Base-by-base conservation (phyloP, 2,888 invertebrate genomes). In the Eustalomyia histrio region DNA sequence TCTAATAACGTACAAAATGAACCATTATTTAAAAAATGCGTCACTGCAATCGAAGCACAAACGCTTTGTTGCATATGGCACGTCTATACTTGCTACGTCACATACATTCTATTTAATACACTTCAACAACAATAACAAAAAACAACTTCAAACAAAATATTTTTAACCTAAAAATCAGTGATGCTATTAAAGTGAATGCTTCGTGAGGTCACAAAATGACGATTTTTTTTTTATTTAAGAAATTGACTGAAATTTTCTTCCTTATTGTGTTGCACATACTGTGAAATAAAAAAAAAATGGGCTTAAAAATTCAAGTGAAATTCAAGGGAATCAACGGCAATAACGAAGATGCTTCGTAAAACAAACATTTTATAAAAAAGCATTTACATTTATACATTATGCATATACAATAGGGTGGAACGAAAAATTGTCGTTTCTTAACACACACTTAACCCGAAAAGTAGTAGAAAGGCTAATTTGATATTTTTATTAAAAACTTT, bases 151-250 rank as follows among this genome's bases (percentile, higher is more conserved):
- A 43, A 53, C 29, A 6, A 57, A 43, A 33, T 65, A 33, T 65
- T 63, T 76, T 72, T 76, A 74, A 78, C 69, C 71, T 74, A 71
- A 81, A 78, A 76, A 76, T 78, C 78, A 72, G 81, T 81, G 68
- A 78, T 78, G 81, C 81, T 50, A 67, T 75, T 65, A 75, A 71
- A 71, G 65, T 57, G 74, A 71, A 69, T 75, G 60, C 61, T 74
- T 78, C 74, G 78, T 81, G 81, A 81, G 81, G 78, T 81, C 81
- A 81, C 65, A 61, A 71, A 74, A 75, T 78, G 78, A 78, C 74
- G 81, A n/a, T n/a, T n/a, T 81, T 78, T 69, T 81, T 74, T 29
- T 67, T 39, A 39, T 12, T 12, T 78, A 67, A 67, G 65, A 52
- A 71, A 78, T 75, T 81, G 65, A 78, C 78, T 78, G 65, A 67